phyloP scores from a whole-genome alignment of 2,797 vertebrate species.

The Lophotriccus pileatus region DNA sequence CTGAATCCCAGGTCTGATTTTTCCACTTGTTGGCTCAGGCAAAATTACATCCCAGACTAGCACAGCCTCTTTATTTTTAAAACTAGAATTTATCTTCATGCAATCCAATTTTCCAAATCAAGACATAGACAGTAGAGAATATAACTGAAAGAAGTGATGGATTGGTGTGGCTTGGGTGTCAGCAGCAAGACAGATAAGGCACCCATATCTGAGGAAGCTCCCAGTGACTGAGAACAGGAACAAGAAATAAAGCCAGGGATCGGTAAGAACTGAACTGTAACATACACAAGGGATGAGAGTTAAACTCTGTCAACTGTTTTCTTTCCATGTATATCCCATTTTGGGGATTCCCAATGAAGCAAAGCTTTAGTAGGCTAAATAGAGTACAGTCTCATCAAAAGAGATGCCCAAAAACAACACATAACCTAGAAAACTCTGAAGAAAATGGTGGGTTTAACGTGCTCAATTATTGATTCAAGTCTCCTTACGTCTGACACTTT shows the following conservation, averaged over 20 bases:
- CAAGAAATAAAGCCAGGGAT: neutral
- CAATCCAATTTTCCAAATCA: neutral
- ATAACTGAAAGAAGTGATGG: neutral
- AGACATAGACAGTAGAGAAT: neutral
- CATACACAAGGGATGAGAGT: neutral
- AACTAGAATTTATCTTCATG: neutral
- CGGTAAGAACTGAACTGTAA: neutral
- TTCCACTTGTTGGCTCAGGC: neutral
- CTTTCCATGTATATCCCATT: neutral
- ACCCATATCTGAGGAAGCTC: neutral
- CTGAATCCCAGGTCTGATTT: neutral
- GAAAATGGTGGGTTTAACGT: no score
- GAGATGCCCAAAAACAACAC: neutral
- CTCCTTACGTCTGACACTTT: neutral
- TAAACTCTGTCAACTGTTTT: neutral
- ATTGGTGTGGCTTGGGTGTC: neutral
- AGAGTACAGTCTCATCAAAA: neutral
- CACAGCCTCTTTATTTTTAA: neutral
- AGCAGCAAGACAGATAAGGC: neutral
- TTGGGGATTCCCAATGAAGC: neutral
- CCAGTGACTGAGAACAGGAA: neutral
- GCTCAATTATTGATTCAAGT: neutral
- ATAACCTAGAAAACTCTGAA: neutral
- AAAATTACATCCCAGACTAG: neutral
- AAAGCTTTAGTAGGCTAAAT: neutral